These are phyloP conservation scores for Agriopis leucophaearia DNA, from an alignment of 2,888 invertebrate species.

Conservation along the genomic window DNA sequence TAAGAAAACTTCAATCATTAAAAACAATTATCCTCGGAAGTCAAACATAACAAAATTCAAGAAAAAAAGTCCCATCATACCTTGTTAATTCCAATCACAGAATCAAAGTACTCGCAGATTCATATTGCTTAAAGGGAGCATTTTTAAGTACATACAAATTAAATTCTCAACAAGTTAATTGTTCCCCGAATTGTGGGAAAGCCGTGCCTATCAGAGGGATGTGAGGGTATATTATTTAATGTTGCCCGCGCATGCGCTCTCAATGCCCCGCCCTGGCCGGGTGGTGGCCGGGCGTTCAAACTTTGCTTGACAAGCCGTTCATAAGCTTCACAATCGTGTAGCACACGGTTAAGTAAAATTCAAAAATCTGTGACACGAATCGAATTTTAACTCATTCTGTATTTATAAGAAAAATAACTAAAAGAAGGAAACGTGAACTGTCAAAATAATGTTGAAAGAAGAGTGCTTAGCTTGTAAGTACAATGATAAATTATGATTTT, in stretches of 20 bases:
- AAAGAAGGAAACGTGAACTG: background rate
- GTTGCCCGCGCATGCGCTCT: conserved; percentile 67
- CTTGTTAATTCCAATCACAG: conserved; percentile 37
- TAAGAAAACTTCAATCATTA: too few species aligned
- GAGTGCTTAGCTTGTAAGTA: too few species aligned
- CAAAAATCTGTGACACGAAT: conserved; percentile 31
- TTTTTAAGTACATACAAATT: conserved; percentile 60
- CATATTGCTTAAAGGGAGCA: conserved; percentile 49
- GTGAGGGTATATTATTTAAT: conserved; percentile 35
- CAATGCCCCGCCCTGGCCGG: conserved; percentile 78
- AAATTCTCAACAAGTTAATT: conserved; percentile 65
- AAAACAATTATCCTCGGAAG: background rate
- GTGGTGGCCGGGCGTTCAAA: conserved; percentile 61
- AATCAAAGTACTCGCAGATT: conserved; percentile 37
- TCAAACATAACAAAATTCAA: background rate
- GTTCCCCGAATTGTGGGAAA: conserved; percentile 68
- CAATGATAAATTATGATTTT: too few species aligned
- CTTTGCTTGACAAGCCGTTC: conserved; percentile 52
- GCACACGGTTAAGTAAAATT: conserved; percentile 35
- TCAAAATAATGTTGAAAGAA: background rate
- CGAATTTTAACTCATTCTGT: conserved; percentile 7
- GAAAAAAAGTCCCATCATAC: background rate
- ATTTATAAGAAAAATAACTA: background rate
- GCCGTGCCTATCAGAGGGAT: conserved; percentile 44
- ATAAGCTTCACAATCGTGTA: conserved; percentile 43